These are phyloP conservation scores for Linnaemya vulpina DNA, from an alignment of 2,888 invertebrate genomes.

Conservation along the genomic window DNA sequence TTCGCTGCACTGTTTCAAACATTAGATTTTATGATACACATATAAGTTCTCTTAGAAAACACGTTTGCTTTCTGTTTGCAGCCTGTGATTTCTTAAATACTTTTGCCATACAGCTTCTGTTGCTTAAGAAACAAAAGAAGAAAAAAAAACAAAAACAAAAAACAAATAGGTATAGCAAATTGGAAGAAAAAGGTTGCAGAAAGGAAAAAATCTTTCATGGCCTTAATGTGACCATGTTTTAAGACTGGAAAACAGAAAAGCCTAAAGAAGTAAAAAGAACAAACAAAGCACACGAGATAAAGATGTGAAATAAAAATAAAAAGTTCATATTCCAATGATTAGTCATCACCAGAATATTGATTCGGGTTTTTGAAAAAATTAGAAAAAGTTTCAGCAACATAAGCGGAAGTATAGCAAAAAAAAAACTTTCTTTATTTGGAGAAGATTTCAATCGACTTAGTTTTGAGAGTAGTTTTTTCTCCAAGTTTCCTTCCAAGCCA, in stretches of 20 bases:
- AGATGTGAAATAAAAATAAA: constrained; percentile 10
- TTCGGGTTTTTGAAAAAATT: not conserved
- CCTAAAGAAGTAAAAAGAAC: constrained; percentile 23
- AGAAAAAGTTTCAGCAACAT: not conserved
- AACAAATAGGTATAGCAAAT: constrained; percentile 12
- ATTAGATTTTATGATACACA: constrained; percentile 50
- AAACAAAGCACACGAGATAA: constrained; percentile 10
- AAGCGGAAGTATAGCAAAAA: constrained; percentile 23
- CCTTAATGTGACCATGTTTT: constrained; percentile 50
- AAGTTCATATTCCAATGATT: constrained; percentile 49
- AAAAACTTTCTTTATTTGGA: not conserved
- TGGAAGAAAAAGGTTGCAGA: constrained; percentile 13
- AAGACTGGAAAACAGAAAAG: constrained; percentile 39
- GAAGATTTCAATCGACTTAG: not conserved
- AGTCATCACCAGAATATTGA: constrained; percentile 54
- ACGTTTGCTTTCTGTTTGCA: constrained; percentile 51
- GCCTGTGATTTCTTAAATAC: constrained; percentile 41
- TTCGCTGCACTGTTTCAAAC: constrained; percentile 33
- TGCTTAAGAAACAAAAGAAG: no score
- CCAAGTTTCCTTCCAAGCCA: no score
- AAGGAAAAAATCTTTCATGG: constrained; percentile 44
- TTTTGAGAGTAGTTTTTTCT: no score
- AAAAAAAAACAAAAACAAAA: constrained; percentile 19
- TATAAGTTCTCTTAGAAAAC: constrained; percentile 49
- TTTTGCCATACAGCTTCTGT: constrained; percentile 43